Base-by-base conservation (phyloP, 2,113 vertebrate species). In the Gavialis gangeticus region DNA sequence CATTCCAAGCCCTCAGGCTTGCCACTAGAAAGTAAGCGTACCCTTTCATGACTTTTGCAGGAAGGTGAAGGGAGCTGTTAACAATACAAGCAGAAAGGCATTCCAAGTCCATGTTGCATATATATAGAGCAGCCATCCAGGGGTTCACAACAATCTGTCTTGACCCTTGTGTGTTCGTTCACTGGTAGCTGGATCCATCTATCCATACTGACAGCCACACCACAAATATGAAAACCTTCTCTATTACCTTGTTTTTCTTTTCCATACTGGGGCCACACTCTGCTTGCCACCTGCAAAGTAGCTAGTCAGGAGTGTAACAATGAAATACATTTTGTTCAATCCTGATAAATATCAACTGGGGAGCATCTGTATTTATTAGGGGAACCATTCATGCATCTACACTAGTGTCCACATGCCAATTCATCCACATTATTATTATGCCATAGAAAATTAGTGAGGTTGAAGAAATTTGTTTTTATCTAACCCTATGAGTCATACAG, bases 11-110 rank as follows among this genome's bases (percentile, higher is more conserved):
- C 57, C 25, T 84, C 46, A 22, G 21, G 30, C 60, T 37, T 84
- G 58, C 62, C 71, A 17, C 64, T 30, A 67, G n/a, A 67, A n/a
- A 17, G 46, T 88, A 54, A 75, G 60, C 69, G 25, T 12, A 24
- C 62, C 79, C 46, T 69, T 92, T 83, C 62, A 82, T 90, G 60
- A 84, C 75, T 79, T 82, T 76, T 73, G 90, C 59, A 83, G 79
- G 67, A 24, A 71, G 34, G 67, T 34, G 19, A 18, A 71, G 34
- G 67, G 30, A 87, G 67, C 34, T 56, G 27, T 88, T 54, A 54
- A 24, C 21, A 37, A 24, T 71, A 71, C 12, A 71, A 21, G 37
- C 17, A 30, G 46, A 13, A n/a, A 12, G 14, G 14, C 64, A 64
- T 10, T 55, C 67, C 6, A 18, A 85, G 30, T 19, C 34, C 21